These are phyloP conservation scores for Cephus spinipes DNA, from an alignment of 2,888 invertebrate genomes.

Conservation along the genomic window DNA sequence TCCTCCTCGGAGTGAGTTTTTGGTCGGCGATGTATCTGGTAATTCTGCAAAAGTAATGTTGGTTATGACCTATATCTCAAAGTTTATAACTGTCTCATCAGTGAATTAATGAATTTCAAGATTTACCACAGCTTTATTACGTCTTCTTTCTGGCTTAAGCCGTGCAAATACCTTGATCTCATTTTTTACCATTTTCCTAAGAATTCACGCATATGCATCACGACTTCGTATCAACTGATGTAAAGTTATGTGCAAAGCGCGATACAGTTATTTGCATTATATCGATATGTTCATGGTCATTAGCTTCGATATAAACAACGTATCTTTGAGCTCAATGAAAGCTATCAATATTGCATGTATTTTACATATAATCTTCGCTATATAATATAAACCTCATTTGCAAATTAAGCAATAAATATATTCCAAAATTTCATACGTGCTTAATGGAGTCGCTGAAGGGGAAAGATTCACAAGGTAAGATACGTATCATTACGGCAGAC, in stretches of 20 bases:
- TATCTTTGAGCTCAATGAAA: not conserved
- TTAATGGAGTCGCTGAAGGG: not conserved
- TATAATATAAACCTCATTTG: not conserved
- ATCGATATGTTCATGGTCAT: not conserved
- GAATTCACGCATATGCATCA: not conserved
- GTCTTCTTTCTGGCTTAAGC: conserved; percentile 51
- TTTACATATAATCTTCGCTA: not conserved
- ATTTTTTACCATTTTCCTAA: conserved; percentile 61
- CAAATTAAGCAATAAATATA: not conserved
- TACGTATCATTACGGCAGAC: not conserved
- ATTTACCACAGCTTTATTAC: conserved; percentile 32
- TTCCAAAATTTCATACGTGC: not conserved
- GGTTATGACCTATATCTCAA: not conserved
- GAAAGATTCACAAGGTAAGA: not conserved
- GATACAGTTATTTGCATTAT: not conserved
- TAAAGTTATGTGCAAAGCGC: not conserved
- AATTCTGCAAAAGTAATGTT: conserved; percentile 33
- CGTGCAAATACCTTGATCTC: conserved; percentile 66
- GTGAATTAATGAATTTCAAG: not conserved
- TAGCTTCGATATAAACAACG: not conserved
- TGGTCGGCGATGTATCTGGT: conserved; percentile 45
- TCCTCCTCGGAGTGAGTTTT: conserved; percentile 44
- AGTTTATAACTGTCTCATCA: not conserved
- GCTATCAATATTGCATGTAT: not conserved
- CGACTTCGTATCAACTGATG: not conserved